Evolutionary conservation across 2,888 invertebrate genomes (phyloP).

Genomic region (Nysson spinosus): DNA sequence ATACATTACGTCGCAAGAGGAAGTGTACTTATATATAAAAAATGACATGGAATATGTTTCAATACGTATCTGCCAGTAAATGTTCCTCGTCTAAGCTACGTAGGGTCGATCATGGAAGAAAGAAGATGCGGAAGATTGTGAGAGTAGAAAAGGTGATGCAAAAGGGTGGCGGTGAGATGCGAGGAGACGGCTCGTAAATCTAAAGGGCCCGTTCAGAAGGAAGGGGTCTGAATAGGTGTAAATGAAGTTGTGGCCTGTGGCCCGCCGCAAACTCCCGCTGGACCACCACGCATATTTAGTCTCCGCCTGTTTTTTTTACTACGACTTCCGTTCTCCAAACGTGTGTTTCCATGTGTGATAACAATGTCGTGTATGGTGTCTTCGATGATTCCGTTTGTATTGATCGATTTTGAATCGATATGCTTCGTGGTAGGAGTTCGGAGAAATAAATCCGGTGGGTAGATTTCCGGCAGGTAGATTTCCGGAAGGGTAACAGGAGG

Average conservation of each 20-base stretch:
- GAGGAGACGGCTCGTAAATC: slow-evolving; percentile 66
- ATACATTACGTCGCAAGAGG: no score
- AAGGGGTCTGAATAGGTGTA: slow-evolving; percentile 74
- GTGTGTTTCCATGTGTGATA: no score
- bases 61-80: no score
- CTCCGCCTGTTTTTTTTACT: slow-evolving; percentile 45
- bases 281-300: slow-evolving; percentile 70
- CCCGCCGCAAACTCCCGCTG: slow-evolving; percentile 56
- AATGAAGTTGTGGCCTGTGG: slow-evolving; percentile 75
- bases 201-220: slow-evolving; percentile 61
- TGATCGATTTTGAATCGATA: no score
- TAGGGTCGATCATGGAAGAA: slow-evolving; percentile 49
- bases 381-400: no score
- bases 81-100: no score
- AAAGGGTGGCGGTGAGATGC: not conserved
- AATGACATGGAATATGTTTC: no score
- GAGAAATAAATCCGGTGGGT: no score
- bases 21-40: no score
- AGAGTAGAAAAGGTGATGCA: slow-evolving; percentile 12
- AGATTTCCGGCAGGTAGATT: not conserved
- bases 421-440: no score
- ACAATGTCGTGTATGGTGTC: no score
- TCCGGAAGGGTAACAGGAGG: not conserved
- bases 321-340: slow-evolving; percentile 25
- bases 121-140: slow-evolving; percentile 37